These are phyloP conservation scores for Pao palembangensis DNA, from an alignment of 2,113 vertebrate species.

Conservation along the genomic window DNA sequence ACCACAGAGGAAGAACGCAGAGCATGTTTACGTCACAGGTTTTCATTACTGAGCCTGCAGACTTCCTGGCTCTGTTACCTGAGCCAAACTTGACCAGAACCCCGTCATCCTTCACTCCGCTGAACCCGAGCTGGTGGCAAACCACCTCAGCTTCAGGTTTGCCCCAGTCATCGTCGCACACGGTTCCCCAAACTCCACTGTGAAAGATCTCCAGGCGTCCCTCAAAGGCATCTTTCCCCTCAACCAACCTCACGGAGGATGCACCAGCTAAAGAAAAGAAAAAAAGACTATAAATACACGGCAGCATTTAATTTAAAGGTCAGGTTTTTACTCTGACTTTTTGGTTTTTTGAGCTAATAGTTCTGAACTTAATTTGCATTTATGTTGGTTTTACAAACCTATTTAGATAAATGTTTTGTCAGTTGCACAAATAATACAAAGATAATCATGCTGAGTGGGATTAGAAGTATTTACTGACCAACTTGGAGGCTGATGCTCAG, in stretches of 20 bases:
- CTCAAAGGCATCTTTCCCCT: slow-evolving; percentile 18
- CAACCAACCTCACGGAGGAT: background rate
- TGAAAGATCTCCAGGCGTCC: slow-evolving; percentile 44
- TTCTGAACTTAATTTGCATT: no score
- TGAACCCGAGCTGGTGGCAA: slow-evolving; percentile 22
- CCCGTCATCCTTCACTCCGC: background rate
- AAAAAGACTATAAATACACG: background rate
- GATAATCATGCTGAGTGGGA: no score
- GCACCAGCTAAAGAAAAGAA: background rate
- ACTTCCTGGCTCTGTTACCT: background rate
- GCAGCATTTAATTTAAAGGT: no score
- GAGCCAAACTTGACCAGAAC: slow-evolving; percentile 5
- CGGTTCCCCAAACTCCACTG: slow-evolving; percentile 31
- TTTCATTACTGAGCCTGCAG: background rate
- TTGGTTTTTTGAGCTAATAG: no score
- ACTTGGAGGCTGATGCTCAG: no score
- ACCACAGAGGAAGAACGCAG: background rate
- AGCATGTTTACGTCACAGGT: background rate
- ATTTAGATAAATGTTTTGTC: no score
- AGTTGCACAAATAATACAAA: no score
- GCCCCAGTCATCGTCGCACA: slow-evolving; percentile 30
- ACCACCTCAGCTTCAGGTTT: slow-evolving; percentile 10
- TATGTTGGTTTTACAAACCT: no score
- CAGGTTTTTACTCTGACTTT: no score
- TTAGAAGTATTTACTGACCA: no score